These are phyloP conservation scores for Petrocephalus zakoni DNA, from an alignment of 2,113 vertebrate genomes.

Conservation along the genomic window DNA sequence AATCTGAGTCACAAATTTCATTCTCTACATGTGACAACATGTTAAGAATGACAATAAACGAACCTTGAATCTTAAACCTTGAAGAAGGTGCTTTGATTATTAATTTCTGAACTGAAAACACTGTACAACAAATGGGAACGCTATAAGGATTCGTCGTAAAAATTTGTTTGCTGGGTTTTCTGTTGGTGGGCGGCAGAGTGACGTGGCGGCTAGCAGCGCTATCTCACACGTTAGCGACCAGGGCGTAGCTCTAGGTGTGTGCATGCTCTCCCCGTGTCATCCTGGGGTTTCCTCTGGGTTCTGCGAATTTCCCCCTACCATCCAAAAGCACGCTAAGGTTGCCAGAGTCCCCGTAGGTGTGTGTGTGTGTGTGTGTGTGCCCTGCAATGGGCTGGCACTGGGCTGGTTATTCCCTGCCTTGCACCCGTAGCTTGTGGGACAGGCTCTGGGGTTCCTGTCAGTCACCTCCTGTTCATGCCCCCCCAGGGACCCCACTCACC, in stretches of 20 bases:
- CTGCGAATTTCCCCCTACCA: background rate
- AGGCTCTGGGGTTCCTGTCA: background rate
- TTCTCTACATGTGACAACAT: too few relatives aligned
- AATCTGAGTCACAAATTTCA: too few relatives aligned
- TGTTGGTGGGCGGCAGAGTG: background rate
- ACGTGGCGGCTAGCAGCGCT: background rate
- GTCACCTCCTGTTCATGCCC: background rate
- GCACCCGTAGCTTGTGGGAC: background rate
- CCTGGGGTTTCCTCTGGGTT: background rate
- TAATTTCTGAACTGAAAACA: background rate
- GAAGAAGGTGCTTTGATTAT: background rate
- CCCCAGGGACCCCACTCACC: constrained; percentile 59
- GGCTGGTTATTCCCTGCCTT: background rate
- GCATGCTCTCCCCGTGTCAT: too few relatives aligned
- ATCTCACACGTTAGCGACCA: background rate
- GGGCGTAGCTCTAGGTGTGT: background rate
- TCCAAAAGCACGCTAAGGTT: background rate
- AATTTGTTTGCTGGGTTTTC: background rate
- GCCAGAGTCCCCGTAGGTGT: background rate
- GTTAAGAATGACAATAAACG: too few relatives aligned
- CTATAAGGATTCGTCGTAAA: background rate
- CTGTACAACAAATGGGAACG: background rate
- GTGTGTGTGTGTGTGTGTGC: background rate
- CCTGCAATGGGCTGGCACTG: background rate
- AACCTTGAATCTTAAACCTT: too few relatives aligned